Base-by-base conservation (phyloP, 2,113 vertebrate genomes). In the Datnioides undecimradiatus region DNA sequence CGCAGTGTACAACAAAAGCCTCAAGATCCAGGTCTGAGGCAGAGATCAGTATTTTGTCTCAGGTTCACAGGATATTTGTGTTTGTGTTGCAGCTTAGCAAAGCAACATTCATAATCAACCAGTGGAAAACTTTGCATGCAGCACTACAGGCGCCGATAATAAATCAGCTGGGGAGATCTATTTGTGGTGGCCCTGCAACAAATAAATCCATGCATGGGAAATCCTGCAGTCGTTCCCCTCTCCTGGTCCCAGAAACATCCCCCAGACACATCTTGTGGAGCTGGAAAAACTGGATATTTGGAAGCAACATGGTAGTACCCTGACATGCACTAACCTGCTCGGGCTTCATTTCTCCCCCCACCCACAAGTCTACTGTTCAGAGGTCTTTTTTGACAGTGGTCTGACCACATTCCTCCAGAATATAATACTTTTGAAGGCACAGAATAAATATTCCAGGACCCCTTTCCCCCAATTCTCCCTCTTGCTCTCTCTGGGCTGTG, bases 171-270 rank as follows among this genome's bases (percentile, higher is more conserved):
- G 49, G 74, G 16, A 79, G 82, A 86, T 88, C 78, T 81, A 87
- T 87, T 90, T 88, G 84, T 58, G 2, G 83, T 71, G 27, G 63
- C 67, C 59, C 40, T 68, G 71, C 11, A 43, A 82, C 64, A 82
- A 88, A 81, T 76, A 79, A 80, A 87, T 85, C 63, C 43, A 57
- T 80, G 76, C 55, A 60, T 75, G 85, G 79, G 89, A 88, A 90
- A 90, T 81, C 77, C 83, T 82, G 84, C 74, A 27, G 75, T 88
- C 12, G 8, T 71, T 57, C n/a, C 25, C 45, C 17, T 77, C 66
- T 36, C 65, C 74, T 59, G 73, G 73, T 74, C 25, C n/a, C 49
- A 81, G 48, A 80, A 57, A 41, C 11, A 10, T 25, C 52, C 67
- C 54, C 40, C 55, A 80, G 78, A 64, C 34, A 3, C 8, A 23